Percentiles rank a stretch among this genome's conserved stretches.
Conservation (phyloP, 2,113 vertebrate species). For the Corythaeola cristata region DNA sequence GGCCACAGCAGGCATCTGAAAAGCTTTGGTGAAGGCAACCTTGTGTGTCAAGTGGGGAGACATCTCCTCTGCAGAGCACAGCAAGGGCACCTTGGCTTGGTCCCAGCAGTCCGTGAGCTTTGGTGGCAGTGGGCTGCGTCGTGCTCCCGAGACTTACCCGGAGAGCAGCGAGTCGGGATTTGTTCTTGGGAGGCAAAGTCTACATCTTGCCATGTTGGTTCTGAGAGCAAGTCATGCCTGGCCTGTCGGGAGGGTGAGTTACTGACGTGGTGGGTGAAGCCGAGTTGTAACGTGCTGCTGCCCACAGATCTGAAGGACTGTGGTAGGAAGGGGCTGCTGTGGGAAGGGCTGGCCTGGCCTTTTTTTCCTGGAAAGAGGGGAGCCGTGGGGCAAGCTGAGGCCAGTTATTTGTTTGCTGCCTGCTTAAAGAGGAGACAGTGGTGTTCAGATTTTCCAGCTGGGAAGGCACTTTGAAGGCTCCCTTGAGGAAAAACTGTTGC, state of each 20-base stretch:
- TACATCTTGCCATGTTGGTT: rapidly evolving
- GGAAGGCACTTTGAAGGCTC: conserved; percentile 11
- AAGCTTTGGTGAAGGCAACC: neutral
- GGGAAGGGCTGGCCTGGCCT: neutral
- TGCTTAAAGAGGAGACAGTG: neutral
- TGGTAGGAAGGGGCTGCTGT: neutral
- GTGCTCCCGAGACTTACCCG: neutral
- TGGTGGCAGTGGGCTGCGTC: neutral
- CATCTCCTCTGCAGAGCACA: neutral
- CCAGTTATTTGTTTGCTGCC: neutral
- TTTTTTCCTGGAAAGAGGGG: neutral
- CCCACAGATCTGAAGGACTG: neutral
- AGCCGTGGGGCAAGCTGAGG: neutral
- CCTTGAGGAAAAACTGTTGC: neutral
- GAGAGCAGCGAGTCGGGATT: neutral
- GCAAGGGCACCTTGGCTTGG: neutral
- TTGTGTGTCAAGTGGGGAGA: neutral
- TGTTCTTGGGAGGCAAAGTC: neutral
- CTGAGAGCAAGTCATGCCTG: rapidly evolving
- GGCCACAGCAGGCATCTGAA: too few relatives aligned
- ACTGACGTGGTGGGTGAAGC: neutral
- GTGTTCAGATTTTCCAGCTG: conserved; percentile 2
- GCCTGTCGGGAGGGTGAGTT: neutral
- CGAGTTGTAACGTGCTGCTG: neutral
- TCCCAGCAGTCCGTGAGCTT: neutral